Base-by-base conservation (phyloP, 2,113 vertebrate species). In the Aphyosemion australe region DNA sequence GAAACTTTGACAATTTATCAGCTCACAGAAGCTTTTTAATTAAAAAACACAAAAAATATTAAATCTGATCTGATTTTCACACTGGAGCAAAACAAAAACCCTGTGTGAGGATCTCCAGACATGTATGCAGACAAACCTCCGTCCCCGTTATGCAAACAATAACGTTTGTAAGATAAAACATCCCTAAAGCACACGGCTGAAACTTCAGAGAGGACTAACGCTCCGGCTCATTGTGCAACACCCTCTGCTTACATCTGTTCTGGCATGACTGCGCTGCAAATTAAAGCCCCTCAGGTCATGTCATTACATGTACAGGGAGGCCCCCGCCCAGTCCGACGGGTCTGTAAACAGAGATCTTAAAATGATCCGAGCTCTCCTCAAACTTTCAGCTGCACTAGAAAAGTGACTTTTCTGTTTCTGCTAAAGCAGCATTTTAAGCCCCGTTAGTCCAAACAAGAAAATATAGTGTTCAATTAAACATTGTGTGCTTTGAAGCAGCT, bases 251-350 rank as follows among this genome's bases (percentile, higher is more conserved):
- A 39, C 1, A 43, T 71, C 50, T 51, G 61, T 46, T 54, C 31
- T 57, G 63, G 48, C 69, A 58, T 2, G 53, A 57, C 41, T 52
- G 12, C 69, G 19, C 18, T 26, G 37, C 45, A 67, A 79, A 64
- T 66, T 37, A 43, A 66, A 70, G 67, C 47, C 26, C 67, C 45
- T 21, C 2, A 9, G 10, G 58, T 63, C 21, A 10, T 56, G 61
- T 76, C 61, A 51, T 73, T 59, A 55, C 41, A 61, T 67, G 32
- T 39, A 73, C 63, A 57, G 53, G 42, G 34, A 41, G 1, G 56
- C 52, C 61, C 15, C 49, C 20, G 8, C 73, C 76, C 58, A 9
- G 42, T 50, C 19, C 0, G 14, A 21, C 47, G 41, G 53, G 59
- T 39, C 65, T 32, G 39, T 43, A 65, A 50, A 49, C 61, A 53